Base-by-base conservation (phyloP, 2,888 invertebrate species). In the Meiosimyza platycephala region DNA sequence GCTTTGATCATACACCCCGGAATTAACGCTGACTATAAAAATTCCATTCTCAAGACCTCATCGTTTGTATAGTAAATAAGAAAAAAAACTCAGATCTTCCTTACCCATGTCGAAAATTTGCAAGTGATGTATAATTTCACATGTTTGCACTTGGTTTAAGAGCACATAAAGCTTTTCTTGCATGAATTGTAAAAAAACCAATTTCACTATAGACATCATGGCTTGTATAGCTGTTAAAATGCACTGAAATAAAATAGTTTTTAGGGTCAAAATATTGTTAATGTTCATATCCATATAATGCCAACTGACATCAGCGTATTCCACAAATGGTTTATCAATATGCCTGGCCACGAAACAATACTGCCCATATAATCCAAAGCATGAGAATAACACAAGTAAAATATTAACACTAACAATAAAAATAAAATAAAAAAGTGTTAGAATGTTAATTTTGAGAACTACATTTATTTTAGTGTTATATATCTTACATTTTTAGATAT, bases 21-120 rank as follows among this genome's bases (percentile, higher is more conserved):
- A n/a, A n/a, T n/a, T n/a, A n/a, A n/a, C n/a, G n/a, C n/a, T n/a
- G n/a, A n/a, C n/a, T n/a, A n/a, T n/a, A n/a, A n/a, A n/a, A n/a
- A n/a, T n/a, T n/a, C 28, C 4, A 28, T 28, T 28, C 28, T 28
- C 2, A 28, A 28, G 28, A 4, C 4, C 28, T 28, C 28, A 22
- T 28, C 28, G 2, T 28, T 28, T 28, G 28, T 28, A 28, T 28
- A 4, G 3, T 28, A 28, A 28, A 28, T 0, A 28, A 28, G 3
- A 28, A 3, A 28, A 3, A 28, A 28, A 28, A 28, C 2, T 28
- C 3, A 28, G 28, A 3, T 3, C 28, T 33, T 5, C 15, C 51
- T 60, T 73, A 73, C 76, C 69, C 66, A 76, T 52, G 67, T 77
- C 52, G 18, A 77, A 72, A 57, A 77, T 51, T n/a, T 72, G 73